Evolutionary conservation across 2,888 invertebrate species (phyloP).

Genomic region (Labia minor): DNA sequence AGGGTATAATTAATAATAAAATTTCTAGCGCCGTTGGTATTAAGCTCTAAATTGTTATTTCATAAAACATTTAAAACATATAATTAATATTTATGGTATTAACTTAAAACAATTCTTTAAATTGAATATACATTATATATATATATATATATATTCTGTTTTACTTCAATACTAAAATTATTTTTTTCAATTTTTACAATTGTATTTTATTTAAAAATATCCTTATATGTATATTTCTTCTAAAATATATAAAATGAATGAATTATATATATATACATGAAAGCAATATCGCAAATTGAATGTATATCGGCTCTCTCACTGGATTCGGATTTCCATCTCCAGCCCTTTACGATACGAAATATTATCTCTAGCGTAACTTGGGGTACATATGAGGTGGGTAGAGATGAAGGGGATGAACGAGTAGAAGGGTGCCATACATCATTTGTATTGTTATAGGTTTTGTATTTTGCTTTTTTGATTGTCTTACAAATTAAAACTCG

Average conservation of each 20-base stretch:
- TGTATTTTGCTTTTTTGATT: slow-evolving; percentile 4
- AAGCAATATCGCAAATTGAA: slow-evolving; percentile 5
- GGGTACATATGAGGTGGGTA: no score
- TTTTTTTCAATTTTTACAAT: neutral
- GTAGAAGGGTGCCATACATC: neutral
- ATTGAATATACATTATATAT: no score
- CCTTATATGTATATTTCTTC: no score
- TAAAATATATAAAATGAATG: no score
- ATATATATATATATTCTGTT: neutral
- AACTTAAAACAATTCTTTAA: no score
- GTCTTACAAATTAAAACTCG: neutral
- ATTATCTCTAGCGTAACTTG: slow-evolving; percentile 4
- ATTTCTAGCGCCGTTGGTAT: no score
- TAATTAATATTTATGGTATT: no score
- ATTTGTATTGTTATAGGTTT: neutral
- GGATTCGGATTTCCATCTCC: neutral
- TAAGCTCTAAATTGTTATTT: no score
- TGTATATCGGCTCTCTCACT: neutral
- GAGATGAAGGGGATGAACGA: no score
- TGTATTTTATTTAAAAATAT: no score
- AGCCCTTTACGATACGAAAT: neutral
- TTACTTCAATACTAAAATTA: neutral
- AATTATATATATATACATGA: neutral
- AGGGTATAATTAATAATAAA: no score
- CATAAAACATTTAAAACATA: no score